Base-by-base conservation (phyloP, 2,888 invertebrate species). In the Drosophila engyochracea region DNA sequence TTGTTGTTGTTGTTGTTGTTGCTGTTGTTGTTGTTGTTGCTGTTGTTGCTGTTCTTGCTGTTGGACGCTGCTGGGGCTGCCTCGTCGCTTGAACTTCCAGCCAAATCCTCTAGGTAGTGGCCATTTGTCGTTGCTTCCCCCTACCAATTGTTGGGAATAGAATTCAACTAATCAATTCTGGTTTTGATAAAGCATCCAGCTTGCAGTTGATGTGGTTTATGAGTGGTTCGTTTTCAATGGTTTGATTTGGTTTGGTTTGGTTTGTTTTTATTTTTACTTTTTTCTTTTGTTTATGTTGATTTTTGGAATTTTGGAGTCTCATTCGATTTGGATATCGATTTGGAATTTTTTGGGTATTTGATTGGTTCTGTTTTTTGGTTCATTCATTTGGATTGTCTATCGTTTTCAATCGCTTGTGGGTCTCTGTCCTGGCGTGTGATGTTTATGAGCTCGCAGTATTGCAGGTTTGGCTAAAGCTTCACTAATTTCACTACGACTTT, bases 111-210 rank as follows among this genome's bases (percentile, higher is more conserved):
- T 93, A 93, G 93, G 93, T 93, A 91, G 93, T 92, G 92, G 93
- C 93, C 93, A 93, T 93, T 93, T 93, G 93, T 92, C 93, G 93
- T 92, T 92, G 93, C 91, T 93, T 93, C 93, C 93, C 93, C 93
- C 93, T 93, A 93, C 93, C 93, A 93, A 93, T 93, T 93, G 92
- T 93, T 93, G 91, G 93, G 93, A 93, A 93, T 93, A 93, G 93
- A 93, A 93, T 93, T 93, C 93, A 93, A 93, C 93, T 93, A 93
- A 93, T 93, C 93, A 91, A 92, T 92, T 92, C 92, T 92, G 92
- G 91, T 91, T 92, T 87, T 79, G 87, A 78, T 85, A 91, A 85
- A 90, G 87, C 89, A 83, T 84, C 84, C 88, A 76, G 85, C 83
- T 83, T 76, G 90, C 77, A 60, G 58, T 81, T 87, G 74, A 74